Conservation (phyloP, 2,888 invertebrate species). For the Clepsis dumicolana region DNA sequence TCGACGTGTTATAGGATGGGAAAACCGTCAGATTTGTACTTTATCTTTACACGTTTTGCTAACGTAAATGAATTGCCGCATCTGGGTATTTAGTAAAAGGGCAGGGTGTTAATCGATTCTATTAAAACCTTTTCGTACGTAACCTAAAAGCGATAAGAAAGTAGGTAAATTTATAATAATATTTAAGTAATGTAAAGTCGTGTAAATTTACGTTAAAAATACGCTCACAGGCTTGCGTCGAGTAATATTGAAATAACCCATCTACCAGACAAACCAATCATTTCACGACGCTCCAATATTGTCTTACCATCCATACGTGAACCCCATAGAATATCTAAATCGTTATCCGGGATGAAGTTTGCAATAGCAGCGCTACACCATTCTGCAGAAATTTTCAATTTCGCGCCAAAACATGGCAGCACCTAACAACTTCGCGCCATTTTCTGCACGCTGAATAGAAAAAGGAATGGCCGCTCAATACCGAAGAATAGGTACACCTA, state of each 20-base stretch:
- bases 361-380: slow-evolving; percentile 7
- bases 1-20: slow-evolving; percentile 34
- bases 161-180: too few species aligned
- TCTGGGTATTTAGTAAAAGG: neutral
- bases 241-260: too few species aligned
- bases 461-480: slow-evolving; percentile 57
- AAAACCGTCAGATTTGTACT: slow-evolving; percentile 15
- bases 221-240: too few species aligned
- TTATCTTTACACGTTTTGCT: slow-evolving; percentile 2
- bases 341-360: neutral
- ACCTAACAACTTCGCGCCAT: slow-evolving; percentile 39
- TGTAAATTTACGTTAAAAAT: too few species aligned
- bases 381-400: slow-evolving; percentile 32
- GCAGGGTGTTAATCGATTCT: neutral
- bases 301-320: neutral
- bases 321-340: slow-evolving; percentile 1
- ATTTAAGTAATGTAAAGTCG: too few species aligned
- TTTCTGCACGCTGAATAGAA: slow-evolving; percentile 54
- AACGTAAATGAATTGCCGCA: slow-evolving; percentile 7
- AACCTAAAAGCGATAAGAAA: too few species aligned
- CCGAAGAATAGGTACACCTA: slow-evolving; percentile 60
- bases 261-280: neutral
- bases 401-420: slow-evolving; percentile 33
- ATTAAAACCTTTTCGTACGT: neutral
- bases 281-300: neutral